These are phyloP conservation scores for Eulemur albifrons DNA, from an alignment of 2,797 vertebrate genomes.

Conservation along the genomic window DNA sequence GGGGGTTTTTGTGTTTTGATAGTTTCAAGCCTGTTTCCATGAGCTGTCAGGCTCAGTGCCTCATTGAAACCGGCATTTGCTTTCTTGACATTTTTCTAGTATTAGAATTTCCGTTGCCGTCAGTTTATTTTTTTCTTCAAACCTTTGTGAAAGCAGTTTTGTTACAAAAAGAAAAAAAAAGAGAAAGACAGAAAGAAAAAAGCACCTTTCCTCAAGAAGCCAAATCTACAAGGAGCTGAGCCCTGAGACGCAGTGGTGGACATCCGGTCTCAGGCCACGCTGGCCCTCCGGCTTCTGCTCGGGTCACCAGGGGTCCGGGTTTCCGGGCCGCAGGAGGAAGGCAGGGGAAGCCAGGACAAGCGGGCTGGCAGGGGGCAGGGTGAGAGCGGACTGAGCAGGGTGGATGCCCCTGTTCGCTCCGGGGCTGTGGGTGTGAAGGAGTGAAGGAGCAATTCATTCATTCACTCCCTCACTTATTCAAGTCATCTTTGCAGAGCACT, in stretches of 20 bases:
- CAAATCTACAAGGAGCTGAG: not conserved
- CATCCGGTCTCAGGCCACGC: not conserved
- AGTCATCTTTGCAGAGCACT: rapidly evolving
- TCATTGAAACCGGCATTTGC: conserved; percentile 66
- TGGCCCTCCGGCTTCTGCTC: not conserved
- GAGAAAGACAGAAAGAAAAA: not conserved
- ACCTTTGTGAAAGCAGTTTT: conserved; percentile 52
- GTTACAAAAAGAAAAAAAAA: not conserved
- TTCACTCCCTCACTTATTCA: rapidly evolving
- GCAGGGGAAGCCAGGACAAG: not conserved
- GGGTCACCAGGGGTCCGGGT: not conserved
- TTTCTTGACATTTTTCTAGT: conserved; percentile 78
- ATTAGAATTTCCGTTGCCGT: conserved; percentile 74
- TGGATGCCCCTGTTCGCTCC: rapidly evolving
- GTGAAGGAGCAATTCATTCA: rapidly evolving
- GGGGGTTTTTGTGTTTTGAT: conserved; percentile 69
- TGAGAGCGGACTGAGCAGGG: rapidly evolving
- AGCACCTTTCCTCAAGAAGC: not conserved
- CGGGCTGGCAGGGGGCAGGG: rapidly evolving
- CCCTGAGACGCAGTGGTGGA: not conserved
- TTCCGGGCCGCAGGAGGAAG: not conserved
- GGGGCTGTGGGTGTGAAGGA: not conserved
- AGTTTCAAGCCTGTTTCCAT: conserved; percentile 71
- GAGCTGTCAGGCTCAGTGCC: conserved; percentile 57
- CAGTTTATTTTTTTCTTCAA: conserved; percentile 68